Conservation (phyloP, 2,888 invertebrate species). For the Drosophila falleni region DNA sequence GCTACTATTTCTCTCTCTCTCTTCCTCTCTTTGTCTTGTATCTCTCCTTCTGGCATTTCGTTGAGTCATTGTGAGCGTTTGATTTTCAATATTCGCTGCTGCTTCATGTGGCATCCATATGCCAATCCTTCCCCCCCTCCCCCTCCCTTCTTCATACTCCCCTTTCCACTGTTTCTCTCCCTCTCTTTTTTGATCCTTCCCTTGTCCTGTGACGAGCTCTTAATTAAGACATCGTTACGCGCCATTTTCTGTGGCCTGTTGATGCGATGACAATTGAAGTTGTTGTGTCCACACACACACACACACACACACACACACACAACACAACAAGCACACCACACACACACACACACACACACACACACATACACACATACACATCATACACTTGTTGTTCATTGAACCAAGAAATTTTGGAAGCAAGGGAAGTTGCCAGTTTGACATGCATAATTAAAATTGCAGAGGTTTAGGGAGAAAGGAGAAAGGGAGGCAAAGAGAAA, state of each 20-base stretch:
- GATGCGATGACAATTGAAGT: conserved; percentile 60
- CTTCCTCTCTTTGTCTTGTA: background rate
- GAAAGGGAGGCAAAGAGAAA: background rate
- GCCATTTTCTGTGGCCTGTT: conserved; percentile 60
- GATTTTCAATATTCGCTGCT: conserved; percentile 51
- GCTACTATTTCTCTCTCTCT: background rate
- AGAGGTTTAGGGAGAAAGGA: background rate
- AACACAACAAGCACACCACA: background rate
- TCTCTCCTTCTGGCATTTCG: background rate
- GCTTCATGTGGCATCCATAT: conserved; percentile 9
- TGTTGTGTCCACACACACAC: conserved; percentile 7
- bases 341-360: conserved; percentile 1
- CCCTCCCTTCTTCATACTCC: background rate
- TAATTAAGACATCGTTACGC: conserved; percentile 74
- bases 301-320: conserved; percentile 3
- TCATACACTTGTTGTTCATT: conserved; percentile 9
- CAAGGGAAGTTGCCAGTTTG: conserved; percentile 27
- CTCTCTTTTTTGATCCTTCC: background rate
- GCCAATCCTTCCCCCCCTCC: conserved; percentile 4
- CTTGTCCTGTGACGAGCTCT: conserved; percentile 49
- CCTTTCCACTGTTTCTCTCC: background rate
- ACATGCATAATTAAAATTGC: conserved; percentile 65
- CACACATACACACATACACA: background rate
- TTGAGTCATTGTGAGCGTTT: conserved; percentile 31
- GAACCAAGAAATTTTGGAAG: conserved; percentile 11